phyloP scores from a whole-genome alignment of 2,113 vertebrate genomes.

The Athene cunicularia region DNA sequence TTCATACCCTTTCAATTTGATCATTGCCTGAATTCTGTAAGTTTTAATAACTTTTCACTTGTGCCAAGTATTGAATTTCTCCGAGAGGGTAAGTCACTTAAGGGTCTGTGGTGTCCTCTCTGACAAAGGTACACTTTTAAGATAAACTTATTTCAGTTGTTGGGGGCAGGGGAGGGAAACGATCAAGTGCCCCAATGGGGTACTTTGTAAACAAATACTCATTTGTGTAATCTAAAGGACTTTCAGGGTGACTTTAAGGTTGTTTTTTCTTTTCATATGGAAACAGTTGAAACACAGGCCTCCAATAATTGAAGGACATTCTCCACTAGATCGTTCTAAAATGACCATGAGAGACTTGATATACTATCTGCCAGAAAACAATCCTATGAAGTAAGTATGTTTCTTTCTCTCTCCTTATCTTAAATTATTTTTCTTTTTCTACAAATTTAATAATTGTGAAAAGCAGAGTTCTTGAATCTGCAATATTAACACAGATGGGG shows the following conservation, averaged over 20 bases:
- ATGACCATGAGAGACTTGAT: slow-evolving; percentile 99
- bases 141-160: neutral
- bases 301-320: slow-evolving; percentile 71
- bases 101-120: neutral
- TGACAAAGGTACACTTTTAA: neutral
- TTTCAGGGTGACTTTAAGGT: neutral
- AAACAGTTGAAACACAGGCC: slow-evolving; percentile 79
- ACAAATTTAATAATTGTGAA: neutral
- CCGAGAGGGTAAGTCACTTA: neutral
- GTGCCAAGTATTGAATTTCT: neutral
- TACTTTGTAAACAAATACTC: neutral
- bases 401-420: neutral
- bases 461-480: neutral
- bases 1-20: neutral
- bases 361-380: slow-evolving; percentile 89
- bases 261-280: slow-evolving; percentile 26
- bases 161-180: neutral
- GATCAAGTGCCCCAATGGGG: neutral
- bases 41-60: neutral
- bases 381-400: slow-evolving; percentile 92
- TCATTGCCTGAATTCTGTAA: neutral
- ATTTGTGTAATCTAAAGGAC: neutral
- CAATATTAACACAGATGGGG: neutral
- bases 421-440: neutral
- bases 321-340: slow-evolving; percentile 87